Evolutionary conservation across 2,113 vertebrate species (phyloP), one percentile per base, ranked within the genome.

Genomic region (Charina bottae): DNA sequence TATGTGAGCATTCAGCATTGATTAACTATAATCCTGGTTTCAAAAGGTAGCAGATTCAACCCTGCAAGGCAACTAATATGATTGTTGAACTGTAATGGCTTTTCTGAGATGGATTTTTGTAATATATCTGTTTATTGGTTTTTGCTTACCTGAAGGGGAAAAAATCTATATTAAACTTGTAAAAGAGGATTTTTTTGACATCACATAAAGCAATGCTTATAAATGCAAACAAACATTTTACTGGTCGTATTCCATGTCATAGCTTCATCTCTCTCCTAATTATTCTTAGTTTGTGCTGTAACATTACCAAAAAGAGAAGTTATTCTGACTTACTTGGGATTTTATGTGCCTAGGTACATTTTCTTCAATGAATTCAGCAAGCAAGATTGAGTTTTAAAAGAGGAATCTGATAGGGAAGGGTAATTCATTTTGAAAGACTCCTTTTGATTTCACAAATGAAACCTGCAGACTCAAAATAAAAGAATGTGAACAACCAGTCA

Each of bases 81-180:
- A 24, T 13, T 87, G 60, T 24, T 91, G 85, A 91, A 87, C 54
- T 87, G 85, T 87, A 54, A 58, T 87, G 90, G 26, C 53, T 58
- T 72, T 56, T 58, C 33, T 49, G 85, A 88, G 54, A 72, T 91
- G 24, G 85, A 17, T 78, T 88, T 91, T 91, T 91, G 54, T 78
- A 91, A 58, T 88, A 88, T 28, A 91, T 88, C 54, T 88, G 33
- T 87, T 91, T 88, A 37, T 58, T 56, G 37, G 33, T 24, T 49
- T 88, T 86, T 88, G 26, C 24, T 87, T 87, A 78, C 90, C 85
- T 91, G 85, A 91, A 86, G 90, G 85, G n/a, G 28, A 91, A 88
- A 91, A n/a, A 17, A 46, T 58, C 17, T 49, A 46, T 3, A 46
- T 87, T 78, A 87, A 88, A 11, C 59, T 24, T 10, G 33, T 26